Base-by-base conservation (phyloP, 2,888 invertebrate genomes). In the Rugalucina vietnamica region DNA sequence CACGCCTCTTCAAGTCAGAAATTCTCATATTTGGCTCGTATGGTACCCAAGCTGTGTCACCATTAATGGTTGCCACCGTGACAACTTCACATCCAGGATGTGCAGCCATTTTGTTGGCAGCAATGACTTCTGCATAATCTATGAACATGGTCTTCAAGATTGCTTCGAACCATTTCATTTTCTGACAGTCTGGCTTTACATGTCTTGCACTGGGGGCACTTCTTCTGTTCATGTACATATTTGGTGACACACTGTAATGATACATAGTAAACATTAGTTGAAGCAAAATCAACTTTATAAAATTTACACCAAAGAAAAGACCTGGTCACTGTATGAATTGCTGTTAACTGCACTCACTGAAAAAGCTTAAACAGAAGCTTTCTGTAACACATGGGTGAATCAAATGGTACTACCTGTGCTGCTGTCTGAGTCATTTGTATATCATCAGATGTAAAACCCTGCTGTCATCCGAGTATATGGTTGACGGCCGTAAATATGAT, bases 51-150 rank as follows among this genome's bases (percentile, higher is more conserved):
- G 82, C 82, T n/a, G 84, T 84, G 54, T 87, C 86, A 5, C 86
- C 86, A 36, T 87, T 87, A 75, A 87, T 87, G 1, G 86, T 84
- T 12, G 84, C 84, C 65, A 87, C 86, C 10, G 84, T 70, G 21
- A 86, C 81, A 21, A 80, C 74, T 21, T 76, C 75, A 21, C 69
- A 78, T 4, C 65, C 77, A 10, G 50, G 36, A 24, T 36, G 50
- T n/a, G 39, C 36, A 12, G 78, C 60, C 29, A 60, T 71, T 24
- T 75, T 79, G 14, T 27, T 71, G 24, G 75, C 80, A 8, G 49
- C 75, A 2, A 87, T 37, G 21, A 87, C 79, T 29, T 84, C 78
- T 3, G 79, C 74, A 49, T 87, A 87, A 32, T 87, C 84, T n/a
- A 87, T 76, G 57, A 87, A 87, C 84, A 87, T 82, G 24, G 74